Conservation (phyloP, 2,888 invertebrate genomes). For the Oscheius sp. region DNA sequence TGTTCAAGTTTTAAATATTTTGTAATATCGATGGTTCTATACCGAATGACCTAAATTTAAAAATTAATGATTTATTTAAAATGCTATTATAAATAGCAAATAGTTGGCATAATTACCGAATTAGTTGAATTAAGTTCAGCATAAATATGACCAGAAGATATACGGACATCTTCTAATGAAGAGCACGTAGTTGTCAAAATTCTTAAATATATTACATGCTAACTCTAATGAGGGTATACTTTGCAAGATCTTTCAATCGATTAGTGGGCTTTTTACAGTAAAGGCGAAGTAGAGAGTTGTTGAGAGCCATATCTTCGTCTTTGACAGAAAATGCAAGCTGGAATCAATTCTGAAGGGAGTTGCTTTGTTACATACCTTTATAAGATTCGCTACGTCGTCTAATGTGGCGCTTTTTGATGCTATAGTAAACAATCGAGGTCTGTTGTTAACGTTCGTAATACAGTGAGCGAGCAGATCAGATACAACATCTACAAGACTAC, state of each 20-base stretch:
- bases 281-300: conserved; percentile 3
- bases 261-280: conserved; percentile 10
- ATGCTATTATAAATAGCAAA: background rate
- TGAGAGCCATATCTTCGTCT: conserved; percentile 1
- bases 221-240: background rate
- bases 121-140: background rate
- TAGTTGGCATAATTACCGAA: background rate
- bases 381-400: background rate
- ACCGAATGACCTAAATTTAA: conserved; percentile 4
- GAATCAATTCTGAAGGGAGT: background rate
- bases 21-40: background rate
- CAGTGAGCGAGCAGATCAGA: background rate
- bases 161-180: background rate
- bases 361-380: background rate
- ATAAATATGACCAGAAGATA: background rate
- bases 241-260: background rate
- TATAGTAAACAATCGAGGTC: background rate
- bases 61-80: background rate
- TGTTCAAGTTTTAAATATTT: background rate
- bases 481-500: background rate
- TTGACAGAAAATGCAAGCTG: background rate
- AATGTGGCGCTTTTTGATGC: background rate
- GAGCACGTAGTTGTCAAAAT: background rate
- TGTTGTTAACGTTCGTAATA: conserved; percentile 6
- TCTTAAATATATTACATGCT: background rate